A percentile compares a stretch with the other conserved stretches of the same genome.
These are phyloP conservation scores for Argyrosomus japonicus DNA, from an alignment of 2,113 vertebrate species.

Conservation along the genomic window DNA sequence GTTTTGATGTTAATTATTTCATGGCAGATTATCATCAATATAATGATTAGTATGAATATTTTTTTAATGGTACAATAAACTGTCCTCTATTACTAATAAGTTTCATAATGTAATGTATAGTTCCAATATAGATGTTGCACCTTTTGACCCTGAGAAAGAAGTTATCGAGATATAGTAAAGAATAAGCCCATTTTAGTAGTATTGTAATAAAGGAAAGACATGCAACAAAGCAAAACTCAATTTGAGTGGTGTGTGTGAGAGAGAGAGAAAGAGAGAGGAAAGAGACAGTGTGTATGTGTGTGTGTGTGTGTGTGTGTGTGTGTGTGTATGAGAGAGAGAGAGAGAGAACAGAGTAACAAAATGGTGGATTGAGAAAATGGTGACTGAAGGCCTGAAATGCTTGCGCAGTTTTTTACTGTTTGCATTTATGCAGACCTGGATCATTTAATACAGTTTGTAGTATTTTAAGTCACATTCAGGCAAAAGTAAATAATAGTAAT, in stretches of 20 bases:
- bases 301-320: too few species aligned
- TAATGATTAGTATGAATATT: not conserved
- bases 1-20: not conserved
- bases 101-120: not conserved
- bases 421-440: not conserved
- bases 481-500: not conserved
- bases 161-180: not conserved
- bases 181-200: not conserved
- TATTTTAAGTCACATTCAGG: not conserved
- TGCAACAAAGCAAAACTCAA: not conserved
- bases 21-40: not conserved
- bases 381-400: too few species aligned
- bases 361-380: conserved; percentile 18
- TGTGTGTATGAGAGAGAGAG: not conserved
- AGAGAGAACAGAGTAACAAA: not conserved
- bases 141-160: not conserved
- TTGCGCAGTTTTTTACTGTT: not conserved
- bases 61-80: not conserved
- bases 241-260: not conserved
- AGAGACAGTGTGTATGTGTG: too few species aligned
- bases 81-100: not conserved
- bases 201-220: not conserved
- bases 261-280: not conserved
- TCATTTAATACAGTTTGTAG: not conserved
- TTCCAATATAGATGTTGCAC: not conserved